Conservation (phyloP, 2,113 vertebrate genomes). For the Corythornis madagascariensis region DNA sequence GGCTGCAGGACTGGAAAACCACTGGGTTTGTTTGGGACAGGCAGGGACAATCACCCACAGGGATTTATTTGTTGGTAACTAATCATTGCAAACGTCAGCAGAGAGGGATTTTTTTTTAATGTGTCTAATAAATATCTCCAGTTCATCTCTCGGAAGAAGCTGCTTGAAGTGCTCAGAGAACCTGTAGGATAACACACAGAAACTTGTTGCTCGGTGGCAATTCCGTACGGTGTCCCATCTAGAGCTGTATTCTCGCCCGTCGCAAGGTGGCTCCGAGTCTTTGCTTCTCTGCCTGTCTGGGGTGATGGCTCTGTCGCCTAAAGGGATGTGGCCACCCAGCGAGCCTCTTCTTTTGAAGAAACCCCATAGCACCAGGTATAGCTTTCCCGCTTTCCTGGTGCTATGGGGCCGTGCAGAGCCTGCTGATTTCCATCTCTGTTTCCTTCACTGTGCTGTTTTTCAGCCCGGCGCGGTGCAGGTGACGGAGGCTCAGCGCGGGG, state of each 20-base stretch:
- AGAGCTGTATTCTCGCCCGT: neutral
- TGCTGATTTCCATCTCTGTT: neutral
- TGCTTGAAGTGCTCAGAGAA: neutral
- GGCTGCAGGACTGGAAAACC: neutral
- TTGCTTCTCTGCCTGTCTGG: neutral
- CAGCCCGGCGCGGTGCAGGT: neutral
- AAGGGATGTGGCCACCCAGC: neutral
- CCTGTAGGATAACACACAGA: neutral
- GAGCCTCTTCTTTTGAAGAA: neutral
- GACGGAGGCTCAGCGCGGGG: rapidly evolving
- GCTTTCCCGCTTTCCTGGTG: neutral
- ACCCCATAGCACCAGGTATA: neutral
- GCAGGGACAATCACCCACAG: neutral
- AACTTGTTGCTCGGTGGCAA: neutral
- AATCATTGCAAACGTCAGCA: neutral
- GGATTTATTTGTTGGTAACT: neutral
- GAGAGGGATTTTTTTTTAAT: neutral
- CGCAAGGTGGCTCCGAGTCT: neutral
- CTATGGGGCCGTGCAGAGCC: rapidly evolving
- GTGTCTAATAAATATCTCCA: neutral
- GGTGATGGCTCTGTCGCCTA: rapidly evolving
- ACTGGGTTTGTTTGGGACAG: neutral
- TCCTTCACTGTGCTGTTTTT: neutral
- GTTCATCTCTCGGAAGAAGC: neutral
- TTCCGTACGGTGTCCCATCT: neutral